Base-by-base conservation (phyloP, 1,140 invertebrate species). In the Pogonomyrmex californicus region DNA sequence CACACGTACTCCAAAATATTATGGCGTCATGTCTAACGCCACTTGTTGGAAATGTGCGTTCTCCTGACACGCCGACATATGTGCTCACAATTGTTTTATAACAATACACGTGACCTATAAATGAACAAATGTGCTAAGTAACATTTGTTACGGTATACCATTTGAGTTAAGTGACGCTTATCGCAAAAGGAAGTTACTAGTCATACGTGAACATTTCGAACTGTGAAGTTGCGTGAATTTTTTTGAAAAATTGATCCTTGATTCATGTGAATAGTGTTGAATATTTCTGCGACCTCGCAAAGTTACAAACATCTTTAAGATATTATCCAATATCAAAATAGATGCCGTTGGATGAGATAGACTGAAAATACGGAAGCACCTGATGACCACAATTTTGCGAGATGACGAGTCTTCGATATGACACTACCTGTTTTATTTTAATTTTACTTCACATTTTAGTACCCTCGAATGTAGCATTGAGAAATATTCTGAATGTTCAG, bases 381-480 rank as follows among this genome's bases (percentile, higher is more conserved):
- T 88, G 30, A 90, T 91, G 83, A 79, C n/a, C n/a, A n/a, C 66
- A 51, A 58, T 71, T 65, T 54, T 12, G 56, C 66, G 9, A 65
- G 87, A 91, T 92, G 87, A 89, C 66, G 89, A 71, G 76, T 71
- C 30, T 87, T 86, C 86, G 62, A 70, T 70, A 86, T 91, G 77
- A 87, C 47, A 88, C 62, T 79, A 14, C 77, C 51, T 86, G 73
- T 71, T 89, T 60, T 58, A 65, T 92, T 85, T 88, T 88, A 38
- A 65, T 87, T 78, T 68, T 91, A 60, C 85, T 91, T 58, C 86
- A 73, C 33, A 86, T 85, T 49, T 71, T 63, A 83, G 65, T 33
- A 36, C 2, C 68, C 17, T 54, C 36, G 41, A 65, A 60, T 5
- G 88, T 79, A 9, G 33, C 77, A 14, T 17, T 56, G 9, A 86